Percentiles rank a stretch among this genome's conserved stretches.
Evolutionary conservation across 2,888 invertebrate species (phyloP).

Genomic region (Acleris emargana): DNA sequence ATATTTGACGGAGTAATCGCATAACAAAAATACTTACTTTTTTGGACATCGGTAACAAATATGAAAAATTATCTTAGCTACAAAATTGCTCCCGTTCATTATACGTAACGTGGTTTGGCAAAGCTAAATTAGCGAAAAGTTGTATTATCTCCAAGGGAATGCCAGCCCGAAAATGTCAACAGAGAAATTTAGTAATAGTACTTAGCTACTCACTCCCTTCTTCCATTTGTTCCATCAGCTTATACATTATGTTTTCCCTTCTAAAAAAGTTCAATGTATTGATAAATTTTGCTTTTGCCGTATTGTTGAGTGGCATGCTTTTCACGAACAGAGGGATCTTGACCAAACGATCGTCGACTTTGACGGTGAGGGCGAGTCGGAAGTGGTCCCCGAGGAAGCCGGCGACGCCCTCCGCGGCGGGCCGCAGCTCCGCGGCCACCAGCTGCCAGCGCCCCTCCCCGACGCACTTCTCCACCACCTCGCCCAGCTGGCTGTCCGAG

Average conservation of each 20-base stretch:
- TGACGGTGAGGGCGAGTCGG: constrained; percentile 50
- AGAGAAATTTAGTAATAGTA: no score
- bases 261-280: constrained; percentile 52
- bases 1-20: no score
- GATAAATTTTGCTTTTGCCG: constrained; percentile 64
- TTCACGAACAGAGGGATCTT: constrained; percentile 63
- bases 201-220: not conserved
- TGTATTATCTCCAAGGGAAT: no score
- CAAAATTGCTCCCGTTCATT: no score
- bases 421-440: constrained; percentile 45
- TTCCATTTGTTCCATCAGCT: constrained; percentile 57
- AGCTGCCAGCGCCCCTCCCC: constrained; percentile 37
- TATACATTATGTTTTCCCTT: constrained; percentile 60
- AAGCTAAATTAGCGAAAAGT: no score
- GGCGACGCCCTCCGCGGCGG: constrained; percentile 57
- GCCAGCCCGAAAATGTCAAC: no score
- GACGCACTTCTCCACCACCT: not conserved
- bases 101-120: no score
- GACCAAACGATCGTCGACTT: constrained; percentile 39
- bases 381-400: constrained; percentile 71
- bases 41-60: no score
- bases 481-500: not conserved
- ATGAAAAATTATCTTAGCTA: no score
- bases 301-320: constrained; percentile 56
- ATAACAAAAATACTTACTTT: no score